These are phyloP conservation scores for Stichodactyla helianthus DNA, from an alignment of 64 coral and sea anemone genomes.

Conservation along the genomic window DNA sequence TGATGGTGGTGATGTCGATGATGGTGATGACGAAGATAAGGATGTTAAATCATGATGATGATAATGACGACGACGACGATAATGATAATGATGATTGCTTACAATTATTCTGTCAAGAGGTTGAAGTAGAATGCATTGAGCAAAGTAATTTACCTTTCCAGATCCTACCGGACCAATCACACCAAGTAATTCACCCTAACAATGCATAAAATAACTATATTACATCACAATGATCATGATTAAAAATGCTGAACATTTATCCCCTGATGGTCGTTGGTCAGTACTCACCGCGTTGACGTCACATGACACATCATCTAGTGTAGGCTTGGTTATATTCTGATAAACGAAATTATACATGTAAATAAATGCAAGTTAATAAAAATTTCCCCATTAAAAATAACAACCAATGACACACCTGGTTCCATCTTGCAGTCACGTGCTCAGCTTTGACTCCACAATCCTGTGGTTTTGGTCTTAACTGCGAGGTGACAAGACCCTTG, in stretches of 20 bases:
- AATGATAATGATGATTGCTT: too few species aligned
- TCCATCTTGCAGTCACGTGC: constrained; percentile 60
- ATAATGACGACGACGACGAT: not conserved
- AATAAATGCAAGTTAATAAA: not conserved
- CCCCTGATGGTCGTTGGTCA: too few species aligned
- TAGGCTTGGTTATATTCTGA: constrained; percentile 4
- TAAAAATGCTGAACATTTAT: too few species aligned
- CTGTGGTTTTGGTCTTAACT: constrained; percentile 69
- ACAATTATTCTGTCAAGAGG: too few species aligned
- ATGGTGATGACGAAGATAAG: too few species aligned
- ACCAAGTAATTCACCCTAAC: constrained; percentile 55
- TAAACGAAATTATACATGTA: not conserved
- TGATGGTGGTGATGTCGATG: too few species aligned
- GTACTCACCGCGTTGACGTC: constrained; percentile 37
- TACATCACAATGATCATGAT: too few species aligned
- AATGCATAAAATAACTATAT: not conserved
- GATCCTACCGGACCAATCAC: constrained; percentile 66
- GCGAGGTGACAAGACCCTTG: constrained; percentile 59
- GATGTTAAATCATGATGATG: too few species aligned
- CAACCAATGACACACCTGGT: constrained; percentile 31
- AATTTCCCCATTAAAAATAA: not conserved
- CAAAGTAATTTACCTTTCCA: constrained; percentile 49
- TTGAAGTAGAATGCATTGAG: not conserved
- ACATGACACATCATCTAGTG: constrained; percentile 51
- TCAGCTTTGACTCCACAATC: constrained; percentile 49